phyloP scores from a whole-genome alignment of 2,888 invertebrate species.

The Andrena camellia region DNA sequence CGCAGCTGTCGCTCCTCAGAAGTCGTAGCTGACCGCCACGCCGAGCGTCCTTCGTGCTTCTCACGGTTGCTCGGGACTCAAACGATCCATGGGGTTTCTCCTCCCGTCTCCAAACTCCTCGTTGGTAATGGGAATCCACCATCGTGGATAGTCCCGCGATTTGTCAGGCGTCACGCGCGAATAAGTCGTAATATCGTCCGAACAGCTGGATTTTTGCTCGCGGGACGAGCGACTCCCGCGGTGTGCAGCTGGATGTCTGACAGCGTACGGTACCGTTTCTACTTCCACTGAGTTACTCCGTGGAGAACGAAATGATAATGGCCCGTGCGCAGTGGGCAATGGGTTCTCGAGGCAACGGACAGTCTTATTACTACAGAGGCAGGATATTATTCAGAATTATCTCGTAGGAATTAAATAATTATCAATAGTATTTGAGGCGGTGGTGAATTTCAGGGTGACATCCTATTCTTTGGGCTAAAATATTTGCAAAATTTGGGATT shows the following conservation, averaged over 20 bases:
- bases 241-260: not conserved
- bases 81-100: constrained; percentile 45
- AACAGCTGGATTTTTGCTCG: constrained; percentile 21
- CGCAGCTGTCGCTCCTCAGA: constrained; percentile 68
- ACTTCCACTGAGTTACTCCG: not conserved
- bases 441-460: no score
- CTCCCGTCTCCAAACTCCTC: not conserved
- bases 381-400: no score
- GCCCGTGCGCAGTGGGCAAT: no score
- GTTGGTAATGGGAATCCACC: constrained; percentile 4
- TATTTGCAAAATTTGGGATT: no score
- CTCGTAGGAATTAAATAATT: no score
- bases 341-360: no score
- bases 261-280: constrained; percentile 5
- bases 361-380: no score
- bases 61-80: constrained; percentile 57
- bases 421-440: no score
- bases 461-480: no score
- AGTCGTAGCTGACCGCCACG: constrained; percentile 41
- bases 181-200: constrained; percentile 52
- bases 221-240: not conserved
- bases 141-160: constrained; percentile 24
- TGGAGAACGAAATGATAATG: not conserved
- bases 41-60: constrained; percentile 58
- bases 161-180: constrained; percentile 53